Base-by-base conservation (phyloP, 2,888 invertebrate genomes). In the Noctua pronuba region DNA sequence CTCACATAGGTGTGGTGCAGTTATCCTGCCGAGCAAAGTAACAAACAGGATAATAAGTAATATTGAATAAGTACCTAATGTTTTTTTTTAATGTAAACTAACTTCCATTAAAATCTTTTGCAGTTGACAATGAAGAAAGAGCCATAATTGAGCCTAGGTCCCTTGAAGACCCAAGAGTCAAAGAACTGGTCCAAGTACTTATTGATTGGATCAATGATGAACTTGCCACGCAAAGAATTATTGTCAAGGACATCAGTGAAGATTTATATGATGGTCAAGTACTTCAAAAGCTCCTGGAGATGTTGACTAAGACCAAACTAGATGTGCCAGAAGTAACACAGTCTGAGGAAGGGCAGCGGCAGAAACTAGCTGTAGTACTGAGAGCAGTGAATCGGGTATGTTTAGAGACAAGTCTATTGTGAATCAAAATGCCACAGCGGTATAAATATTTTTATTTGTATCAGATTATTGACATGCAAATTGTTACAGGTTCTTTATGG, bases 151-250 rank as follows among this genome's bases (percentile, higher is more conserved):
- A 99, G 90, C 98, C 98, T 0, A 97, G 98, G 83, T 99, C 99
- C 0, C 97, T 98, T 84, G 98, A 98, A 79, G 99, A 99, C 94
- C 98, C 98, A 0, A 98, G 98, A 93, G 97, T 99, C 0, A 97
- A 97, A 82, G 98, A 99, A 90, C 97, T 99, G 58, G 98, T 99
- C 73, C 97, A 97, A 89, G 98, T 99, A 60, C 96, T 99, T 70
- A 98, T 99, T 89, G 99, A 99, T 90, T 99, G 99, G 99, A 98
- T 99, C 75, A 99, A 99, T 94, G 99, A 99, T 96, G 99, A 99
- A 94, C 96, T 99, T 75, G 99, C 99, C 0, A 98, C 98, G 86
- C 99, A 99, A 91, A 97, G 99, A 91, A 99, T 99, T 84, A 99
- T 99, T 90, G 99, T 99, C 0, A 99, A 99, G 95, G 98, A 99